A percentile compares a stretch with the other conserved stretches of the same genome.
phyloP scores from a whole-genome alignment of 1,140 invertebrate genomes.

The Asobara japonica region DNA sequence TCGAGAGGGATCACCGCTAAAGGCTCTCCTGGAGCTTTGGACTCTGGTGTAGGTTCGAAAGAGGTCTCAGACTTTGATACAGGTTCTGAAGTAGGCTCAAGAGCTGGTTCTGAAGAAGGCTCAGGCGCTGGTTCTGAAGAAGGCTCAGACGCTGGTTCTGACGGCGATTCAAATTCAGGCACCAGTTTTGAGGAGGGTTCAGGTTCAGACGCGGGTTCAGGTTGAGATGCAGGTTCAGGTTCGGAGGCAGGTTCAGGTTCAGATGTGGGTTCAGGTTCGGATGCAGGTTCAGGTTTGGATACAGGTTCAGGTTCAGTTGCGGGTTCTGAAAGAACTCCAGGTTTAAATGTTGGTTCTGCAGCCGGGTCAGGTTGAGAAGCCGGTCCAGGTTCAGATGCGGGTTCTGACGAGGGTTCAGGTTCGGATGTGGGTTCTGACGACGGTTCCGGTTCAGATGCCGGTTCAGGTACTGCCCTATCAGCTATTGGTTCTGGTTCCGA shows the following conservation, averaged over 20 bases:
- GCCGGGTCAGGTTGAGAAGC: too few species aligned
- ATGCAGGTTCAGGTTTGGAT: background rate
- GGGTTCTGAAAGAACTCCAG: slow-evolving; percentile 44
- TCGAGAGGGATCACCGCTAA: slow-evolving; percentile 40
- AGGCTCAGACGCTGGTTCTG: slow-evolving; percentile 16
- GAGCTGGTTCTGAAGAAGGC: slow-evolving; percentile 50
- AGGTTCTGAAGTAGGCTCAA: slow-evolving; percentile 49
- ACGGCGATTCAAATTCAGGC: slow-evolving; percentile 12
- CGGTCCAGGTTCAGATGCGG: slow-evolving; percentile 50
- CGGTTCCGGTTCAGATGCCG: slow-evolving; percentile 43
- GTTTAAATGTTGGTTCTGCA: slow-evolving; percentile 50
- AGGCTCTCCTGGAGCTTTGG: background rate
- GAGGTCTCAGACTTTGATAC: slow-evolving; percentile 38
- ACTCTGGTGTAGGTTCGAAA: slow-evolving; percentile 6
- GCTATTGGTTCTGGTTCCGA: slow-evolving; percentile 50
- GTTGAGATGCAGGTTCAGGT: slow-evolving; percentile 34
- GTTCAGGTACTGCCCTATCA: slow-evolving; percentile 50
- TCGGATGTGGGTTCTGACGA: slow-evolving; percentile 29
- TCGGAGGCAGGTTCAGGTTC: slow-evolving; percentile 50
- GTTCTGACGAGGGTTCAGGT: slow-evolving; percentile 37
- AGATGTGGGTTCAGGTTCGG: slow-evolving; percentile 42
- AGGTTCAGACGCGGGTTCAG: slow-evolving; percentile 40
- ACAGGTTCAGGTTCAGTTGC: slow-evolving; percentile 42
- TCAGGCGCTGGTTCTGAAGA: slow-evolving; percentile 35
- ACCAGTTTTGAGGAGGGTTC: slow-evolving; percentile 27